Conservation (phyloP, 2,797 vertebrate species). For the Myioborus miniatus region DNA sequence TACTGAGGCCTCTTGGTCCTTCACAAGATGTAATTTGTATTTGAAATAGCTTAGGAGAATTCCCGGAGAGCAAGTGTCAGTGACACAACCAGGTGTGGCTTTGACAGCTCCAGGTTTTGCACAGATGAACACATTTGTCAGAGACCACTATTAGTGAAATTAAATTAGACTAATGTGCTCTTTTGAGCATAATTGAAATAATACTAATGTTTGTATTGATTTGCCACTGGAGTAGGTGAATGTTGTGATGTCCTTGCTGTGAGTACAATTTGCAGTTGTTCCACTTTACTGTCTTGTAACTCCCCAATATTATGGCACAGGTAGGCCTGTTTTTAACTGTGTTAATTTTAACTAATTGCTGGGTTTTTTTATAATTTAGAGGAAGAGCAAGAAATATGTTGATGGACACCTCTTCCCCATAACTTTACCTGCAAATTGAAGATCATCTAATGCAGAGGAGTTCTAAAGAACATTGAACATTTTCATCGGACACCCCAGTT, state of each 20-base stretch:
- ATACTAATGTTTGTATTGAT: neutral
- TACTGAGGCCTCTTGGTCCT: neutral
- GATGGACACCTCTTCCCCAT: neutral
- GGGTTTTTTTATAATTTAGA: neutral
- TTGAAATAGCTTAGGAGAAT: neutral
- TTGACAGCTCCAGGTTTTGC: neutral
- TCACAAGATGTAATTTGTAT: neutral
- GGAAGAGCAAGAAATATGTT: neutral
- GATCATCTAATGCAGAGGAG: neutral
- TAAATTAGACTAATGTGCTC: neutral
- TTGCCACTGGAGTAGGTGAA: neutral
- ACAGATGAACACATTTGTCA: neutral
- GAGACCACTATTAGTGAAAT: neutral
- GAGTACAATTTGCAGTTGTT: neutral
- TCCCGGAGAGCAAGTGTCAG: neutral
- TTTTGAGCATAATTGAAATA: neutral
- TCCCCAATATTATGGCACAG: neutral
- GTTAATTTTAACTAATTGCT: neutral
- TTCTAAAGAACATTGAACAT: neutral
- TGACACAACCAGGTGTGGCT: neutral
- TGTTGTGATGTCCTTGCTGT: neutral
- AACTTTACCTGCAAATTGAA: neutral
- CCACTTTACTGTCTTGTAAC: neutral
- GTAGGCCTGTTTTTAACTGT: neutral
- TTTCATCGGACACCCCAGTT: neutral